These are phyloP conservation scores for Pyrochroa serraticornis DNA, from an alignment of 2,888 invertebrate genomes.

Conservation along the genomic window DNA sequence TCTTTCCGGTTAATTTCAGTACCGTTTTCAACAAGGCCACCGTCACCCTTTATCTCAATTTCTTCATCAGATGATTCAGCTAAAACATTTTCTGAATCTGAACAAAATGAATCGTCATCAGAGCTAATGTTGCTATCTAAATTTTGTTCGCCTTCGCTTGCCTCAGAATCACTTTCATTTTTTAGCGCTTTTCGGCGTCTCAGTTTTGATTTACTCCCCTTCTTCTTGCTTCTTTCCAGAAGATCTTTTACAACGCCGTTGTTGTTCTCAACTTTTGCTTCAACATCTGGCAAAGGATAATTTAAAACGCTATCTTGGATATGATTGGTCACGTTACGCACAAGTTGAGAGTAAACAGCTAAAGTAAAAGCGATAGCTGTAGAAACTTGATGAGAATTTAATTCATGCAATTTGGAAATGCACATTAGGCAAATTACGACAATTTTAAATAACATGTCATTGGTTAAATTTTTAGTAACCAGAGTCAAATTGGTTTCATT, in stretches of 20 bases:
- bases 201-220: conserved; percentile 40
- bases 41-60: conserved; percentile 17
- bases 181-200: conserved; percentile 45
- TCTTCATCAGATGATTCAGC: conserved; percentile 49
- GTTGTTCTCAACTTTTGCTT: conserved; percentile 36
- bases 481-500: conserved; percentile 59
- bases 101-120: conserved; percentile 46
- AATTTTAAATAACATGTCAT: conserved; percentile 81
- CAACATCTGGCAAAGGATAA: conserved; percentile 52
- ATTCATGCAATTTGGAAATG: conserved; percentile 74
- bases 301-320: conserved; percentile 57
- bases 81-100: conserved; percentile 47
- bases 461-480: conserved; percentile 65
- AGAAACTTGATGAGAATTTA: conserved; percentile 79
- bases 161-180: conserved; percentile 46
- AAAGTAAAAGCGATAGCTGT: conserved; percentile 84
- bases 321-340: conserved; percentile 59
- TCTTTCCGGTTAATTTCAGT: conserved; percentile 1
- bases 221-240: conserved; percentile 40
- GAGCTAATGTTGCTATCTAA: conserved; percentile 39
- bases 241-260: conserved; percentile 39
- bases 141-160: conserved; percentile 46
- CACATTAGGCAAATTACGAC: conserved; percentile 82
- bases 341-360: conserved; percentile 78
- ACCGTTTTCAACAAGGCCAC: neutral